Evolutionary conservation across 2,888 invertebrate species (phyloP), one percentile per base, ranked within the genome.

Genomic region (Liposcelis brunnea): DNA sequence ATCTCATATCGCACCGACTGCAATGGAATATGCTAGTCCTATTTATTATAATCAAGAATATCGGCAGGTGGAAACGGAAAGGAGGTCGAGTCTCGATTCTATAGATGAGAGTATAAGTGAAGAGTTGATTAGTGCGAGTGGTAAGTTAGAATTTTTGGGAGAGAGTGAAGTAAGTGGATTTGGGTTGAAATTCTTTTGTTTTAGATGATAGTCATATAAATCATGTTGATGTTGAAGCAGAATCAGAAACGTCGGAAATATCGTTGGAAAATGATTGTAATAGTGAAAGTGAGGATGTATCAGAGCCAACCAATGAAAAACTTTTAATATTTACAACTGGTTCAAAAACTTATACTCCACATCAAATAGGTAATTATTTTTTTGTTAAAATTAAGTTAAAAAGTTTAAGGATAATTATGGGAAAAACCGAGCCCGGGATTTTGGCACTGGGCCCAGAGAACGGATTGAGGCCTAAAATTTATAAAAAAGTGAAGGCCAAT

Each of bases 301-400:
- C 66, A 37, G 69, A 69, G 48, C 68, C 16, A 3, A 40, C 69
- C 52, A 67, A 70, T 49, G 75, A 77, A 53, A 84, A 81, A 57
- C 77, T 76, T 60, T 68, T 87, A 16, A 85, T 87, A 52, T 87
- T 85, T 60, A 83, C 84, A 1, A 83, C 80, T 18, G 86, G 86
- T 1, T 77, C 77, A 4, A 75, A 79, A 60, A 85, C 86, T 0
- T 86, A 81, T 56, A 83, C 82, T 1, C 86, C 86, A 0, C 87
- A 87, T 66, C 82, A 84, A 64, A 77, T 87, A 52, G 82, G 80
- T 54, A 58, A 47, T 48, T 34, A 42, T 46, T 31, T 40, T 49
- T 50, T 43, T 43, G 2, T 46, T 2, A 31, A n/a, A n/a, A n/a
- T n/a, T n/a, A n/a, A n/a, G n/a, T n/a, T n/a, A n/a, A n/a, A n/a